Evolutionary conservation across 2,888 invertebrate species (phyloP).

Genomic region (Melipona bicolor): DNA sequence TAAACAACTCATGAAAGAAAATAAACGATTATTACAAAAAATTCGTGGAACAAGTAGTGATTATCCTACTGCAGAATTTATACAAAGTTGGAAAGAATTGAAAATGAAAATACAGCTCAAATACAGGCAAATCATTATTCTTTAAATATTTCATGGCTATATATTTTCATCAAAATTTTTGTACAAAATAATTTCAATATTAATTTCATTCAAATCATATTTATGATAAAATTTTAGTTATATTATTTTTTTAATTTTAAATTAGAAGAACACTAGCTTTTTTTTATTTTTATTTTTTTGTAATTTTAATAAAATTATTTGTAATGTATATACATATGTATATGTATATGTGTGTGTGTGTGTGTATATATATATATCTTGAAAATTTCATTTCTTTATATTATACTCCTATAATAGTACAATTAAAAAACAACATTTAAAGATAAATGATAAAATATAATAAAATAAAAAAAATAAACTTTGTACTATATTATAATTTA

Average conservation of each 20-base stretch:
- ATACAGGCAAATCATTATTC: conserved; percentile 43
- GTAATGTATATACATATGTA: no score
- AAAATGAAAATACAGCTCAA: background rate
- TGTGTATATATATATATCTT: no score
- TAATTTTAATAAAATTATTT: background rate
- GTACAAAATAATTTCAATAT: background rate
- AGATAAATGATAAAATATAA: background rate
- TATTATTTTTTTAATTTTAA: background rate
- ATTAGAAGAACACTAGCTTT: background rate
- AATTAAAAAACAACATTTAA: background rate
- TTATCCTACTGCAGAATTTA: conserved; percentile 64
- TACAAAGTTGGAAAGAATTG: conserved; percentile 67
- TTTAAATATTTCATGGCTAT: conserved; percentile 16
- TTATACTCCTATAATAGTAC: background rate
- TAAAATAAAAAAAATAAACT: background rate
- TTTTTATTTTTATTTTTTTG: background rate
- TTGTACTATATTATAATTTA: background rate
- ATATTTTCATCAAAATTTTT: background rate
- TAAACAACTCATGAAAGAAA: conserved; percentile 60
- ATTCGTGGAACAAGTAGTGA: conserved; percentile 61
- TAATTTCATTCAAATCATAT: background rate
- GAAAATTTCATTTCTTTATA: no score
- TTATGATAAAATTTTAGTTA: background rate
- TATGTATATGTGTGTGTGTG: no score
- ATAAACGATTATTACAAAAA: conserved; percentile 67